Percentiles rank a stretch among this genome's conserved stretches.
phyloP scores from a whole-genome alignment of 2,888 invertebrate genomes.

The Microplitis manilae region DNA sequence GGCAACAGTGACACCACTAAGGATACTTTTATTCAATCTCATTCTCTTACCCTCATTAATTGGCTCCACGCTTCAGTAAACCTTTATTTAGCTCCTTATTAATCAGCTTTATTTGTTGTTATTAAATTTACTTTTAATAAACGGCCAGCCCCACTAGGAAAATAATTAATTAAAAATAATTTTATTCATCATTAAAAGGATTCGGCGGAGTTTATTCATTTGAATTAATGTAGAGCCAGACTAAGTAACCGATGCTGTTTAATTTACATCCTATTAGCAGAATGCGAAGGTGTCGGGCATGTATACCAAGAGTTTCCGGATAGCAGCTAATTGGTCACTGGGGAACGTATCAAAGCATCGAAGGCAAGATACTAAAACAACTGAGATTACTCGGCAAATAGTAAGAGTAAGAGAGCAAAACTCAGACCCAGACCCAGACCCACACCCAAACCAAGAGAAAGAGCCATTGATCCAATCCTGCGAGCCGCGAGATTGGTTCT shows the following conservation, averaged over 20 bases:
- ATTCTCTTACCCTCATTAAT: slow-evolving; percentile 17
- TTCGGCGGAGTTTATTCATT: no score
- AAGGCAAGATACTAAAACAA: slow-evolving; percentile 28
- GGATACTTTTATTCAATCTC: slow-evolving; percentile 28
- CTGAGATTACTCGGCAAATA: slow-evolving; percentile 19
- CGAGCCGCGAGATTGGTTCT: slow-evolving; percentile 38
- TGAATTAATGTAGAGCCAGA: no score
- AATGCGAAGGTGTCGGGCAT: slow-evolving; percentile 26
- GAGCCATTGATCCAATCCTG: slow-evolving; percentile 36
- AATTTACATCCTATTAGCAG: slow-evolving; percentile 29
- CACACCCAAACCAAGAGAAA: slow-evolving; percentile 5
- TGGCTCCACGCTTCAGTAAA: background rate
- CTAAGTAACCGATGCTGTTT: background rate
- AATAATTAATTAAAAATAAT: no score
- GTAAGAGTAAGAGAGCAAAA: background rate
- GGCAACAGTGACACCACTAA: slow-evolving; percentile 42
- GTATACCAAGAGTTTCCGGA: slow-evolving; percentile 33
- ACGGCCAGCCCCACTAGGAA: no score
- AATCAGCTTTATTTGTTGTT: background rate
- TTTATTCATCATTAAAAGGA: no score
- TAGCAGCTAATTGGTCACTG: slow-evolving; percentile 38
- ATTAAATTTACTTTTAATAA: no score
- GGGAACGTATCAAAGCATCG: slow-evolving; percentile 40
- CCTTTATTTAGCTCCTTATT: slow-evolving; percentile 7
- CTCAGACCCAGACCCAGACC: no score